These are phyloP conservation scores for Oreochromis tanganicae DNA, from an alignment of 2,113 vertebrate genomes.

Conservation along the genomic window DNA sequence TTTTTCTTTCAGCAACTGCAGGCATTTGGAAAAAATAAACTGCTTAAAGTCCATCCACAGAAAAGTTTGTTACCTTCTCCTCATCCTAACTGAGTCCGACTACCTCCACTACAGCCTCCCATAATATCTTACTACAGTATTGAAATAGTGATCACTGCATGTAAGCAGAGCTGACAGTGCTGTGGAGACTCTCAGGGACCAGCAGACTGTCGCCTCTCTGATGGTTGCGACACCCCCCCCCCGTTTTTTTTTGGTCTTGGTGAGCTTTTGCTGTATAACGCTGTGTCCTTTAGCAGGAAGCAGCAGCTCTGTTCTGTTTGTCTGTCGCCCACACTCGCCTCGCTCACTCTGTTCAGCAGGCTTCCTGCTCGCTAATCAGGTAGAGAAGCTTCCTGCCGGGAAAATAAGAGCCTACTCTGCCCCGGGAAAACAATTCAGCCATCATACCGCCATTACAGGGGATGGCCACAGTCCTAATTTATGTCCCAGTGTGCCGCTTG, in stretches of 20 bases:
- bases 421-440: conserved; percentile 48
- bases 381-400: conserved; percentile 45
- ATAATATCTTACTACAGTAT: not conserved
- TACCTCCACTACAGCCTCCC: not conserved
- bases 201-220: not conserved
- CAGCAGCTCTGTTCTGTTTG: conserved; percentile 9
- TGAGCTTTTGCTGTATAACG: not conserved
- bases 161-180: not conserved
- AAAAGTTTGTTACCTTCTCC: not conserved
- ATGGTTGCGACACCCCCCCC: not conserved
- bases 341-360: conserved; percentile 24
- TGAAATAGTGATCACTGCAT: not conserved
- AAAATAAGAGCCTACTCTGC: conserved; percentile 40
- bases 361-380: conserved; percentile 46
- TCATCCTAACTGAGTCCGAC: not conserved
- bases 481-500: conserved; percentile 21
- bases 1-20: not conserved
- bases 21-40: not conserved
- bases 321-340: conserved; percentile 14
- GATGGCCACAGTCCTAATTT: conserved; percentile 37
- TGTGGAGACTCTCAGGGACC: not conserved
- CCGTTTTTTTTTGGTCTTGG: not conserved
- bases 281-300: conserved; percentile 10
- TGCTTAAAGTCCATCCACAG: not conserved
- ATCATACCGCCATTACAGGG: conserved; percentile 41